Conservation (phyloP, 2,888 invertebrate genomes). For the Sericinus montela region DNA sequence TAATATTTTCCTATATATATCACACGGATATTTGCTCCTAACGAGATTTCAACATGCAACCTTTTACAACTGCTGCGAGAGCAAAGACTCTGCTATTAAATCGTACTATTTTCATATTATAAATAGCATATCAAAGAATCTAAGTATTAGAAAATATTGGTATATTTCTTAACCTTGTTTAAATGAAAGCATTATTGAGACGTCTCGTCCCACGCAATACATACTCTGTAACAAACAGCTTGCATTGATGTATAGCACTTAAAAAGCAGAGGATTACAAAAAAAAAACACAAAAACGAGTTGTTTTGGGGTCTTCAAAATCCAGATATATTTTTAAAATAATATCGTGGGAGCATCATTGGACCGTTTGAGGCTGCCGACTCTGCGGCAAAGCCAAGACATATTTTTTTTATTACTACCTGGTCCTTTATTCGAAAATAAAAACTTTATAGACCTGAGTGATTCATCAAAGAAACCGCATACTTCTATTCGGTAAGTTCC, state of each 20-base stretch:
- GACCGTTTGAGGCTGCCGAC: slow-evolving; percentile 63
- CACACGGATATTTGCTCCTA: no score
- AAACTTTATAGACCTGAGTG: slow-evolving; percentile 56
- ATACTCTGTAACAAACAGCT: slow-evolving; percentile 36
- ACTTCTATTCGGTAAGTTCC: not conserved
- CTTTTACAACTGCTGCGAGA: no score
- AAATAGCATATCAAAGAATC: no score
- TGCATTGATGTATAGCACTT: slow-evolving; percentile 36
- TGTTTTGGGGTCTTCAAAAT: slow-evolving; percentile 45
- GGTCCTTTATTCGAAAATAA: slow-evolving; percentile 63
- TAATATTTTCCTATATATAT: no score
- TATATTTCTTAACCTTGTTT: not conserved
- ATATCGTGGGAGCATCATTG: slow-evolving; percentile 63
- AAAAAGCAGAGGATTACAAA: slow-evolving; percentile 41
- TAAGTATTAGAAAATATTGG: not conserved
- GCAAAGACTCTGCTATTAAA: no score
- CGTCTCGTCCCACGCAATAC: not conserved
- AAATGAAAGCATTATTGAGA: slow-evolving; percentile 10
- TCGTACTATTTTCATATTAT: not conserved
- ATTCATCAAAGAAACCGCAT: slow-evolving; percentile 57
- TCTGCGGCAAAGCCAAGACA: slow-evolving; percentile 48
- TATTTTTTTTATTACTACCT: slow-evolving; percentile 61
- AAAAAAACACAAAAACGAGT: slow-evolving; percentile 24
- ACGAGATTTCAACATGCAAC: no score
- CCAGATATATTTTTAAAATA: slow-evolving; percentile 61